Evolutionary conservation across 2,888 invertebrate species (phyloP), one percentile per base, ranked within the genome.

Genomic region (Lithophane socia): DNA sequence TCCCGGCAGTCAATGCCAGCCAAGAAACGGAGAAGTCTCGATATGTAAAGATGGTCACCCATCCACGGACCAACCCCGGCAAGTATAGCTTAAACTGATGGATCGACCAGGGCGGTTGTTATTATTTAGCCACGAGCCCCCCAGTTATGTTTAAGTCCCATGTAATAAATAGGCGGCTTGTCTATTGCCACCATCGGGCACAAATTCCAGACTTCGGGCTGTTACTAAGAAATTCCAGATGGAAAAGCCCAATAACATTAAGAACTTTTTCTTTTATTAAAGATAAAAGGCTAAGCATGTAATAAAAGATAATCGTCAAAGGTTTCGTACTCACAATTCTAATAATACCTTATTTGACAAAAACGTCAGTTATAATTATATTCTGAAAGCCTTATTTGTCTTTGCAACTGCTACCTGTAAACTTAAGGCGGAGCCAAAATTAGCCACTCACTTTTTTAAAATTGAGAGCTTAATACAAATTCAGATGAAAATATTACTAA

Each of bases 401-500:
- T 74, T 44, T 69, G 10, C 52, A 72, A 74, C 52, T 68, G 60
- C 49, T 54, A 77, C 63, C 63, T 63, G 42, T 18, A 67, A 70
- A 70, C 64, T 64, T 75, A 75, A 68, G 56, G 12, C 37, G 9
- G 4, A 66, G 69, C 24, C 37, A 29, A 75, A 82, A 71, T 73
- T 79, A 49, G 24, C 44, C 58, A 70, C n/a, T 61, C 47, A 63
- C 63, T 29, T 60, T 75, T 60, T 60, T 18, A 64, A 66, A 79
- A 75, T 72, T 65, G 56, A 56, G 3, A 18, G 12, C 61, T 63
- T 63, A 58, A 71, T 75, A 79, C 37, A 67, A 68, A 77, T 73
- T 74, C 21, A 68, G 24, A 61, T 58, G 52, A 68, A 69, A 79
- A 75, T 61, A 71, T 79, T 76, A 44, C 61, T 60, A 65, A 58